Conservation (phyloP, 1,140 invertebrate genomes). For the Eupeodes corollae region DNA sequence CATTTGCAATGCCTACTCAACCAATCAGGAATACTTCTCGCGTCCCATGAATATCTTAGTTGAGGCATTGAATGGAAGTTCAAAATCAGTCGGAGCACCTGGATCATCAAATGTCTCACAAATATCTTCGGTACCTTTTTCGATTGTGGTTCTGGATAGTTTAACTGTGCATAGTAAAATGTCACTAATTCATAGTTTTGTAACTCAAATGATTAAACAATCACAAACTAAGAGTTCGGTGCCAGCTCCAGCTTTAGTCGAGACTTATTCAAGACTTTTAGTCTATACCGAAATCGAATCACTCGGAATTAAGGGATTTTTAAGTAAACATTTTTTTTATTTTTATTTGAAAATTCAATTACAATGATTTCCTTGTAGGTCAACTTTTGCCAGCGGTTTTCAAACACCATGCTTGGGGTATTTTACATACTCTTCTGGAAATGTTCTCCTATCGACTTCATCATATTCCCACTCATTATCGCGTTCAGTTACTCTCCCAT, state of each 20-base stretch:
- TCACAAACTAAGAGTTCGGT: slow-evolving; percentile 65
- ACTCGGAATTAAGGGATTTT: slow-evolving; percentile 91
- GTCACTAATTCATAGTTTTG: slow-evolving; percentile 76
- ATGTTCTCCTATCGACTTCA: slow-evolving; percentile 95
- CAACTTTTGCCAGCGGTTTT: slow-evolving; percentile 82
- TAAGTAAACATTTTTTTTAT: slow-evolving; percentile 53
- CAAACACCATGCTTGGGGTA: slow-evolving; percentile 87
- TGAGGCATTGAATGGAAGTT: slow-evolving; percentile 73
- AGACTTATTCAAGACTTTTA: slow-evolving; percentile 85
- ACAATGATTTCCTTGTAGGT: slow-evolving; percentile 38
- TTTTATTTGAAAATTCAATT: not conserved
- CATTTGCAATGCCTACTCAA: slow-evolving; percentile 89
- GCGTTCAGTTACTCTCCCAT: slow-evolving; percentile 81
- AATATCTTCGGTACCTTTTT: slow-evolving; percentile 53
- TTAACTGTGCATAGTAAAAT: slow-evolving; percentile 94
- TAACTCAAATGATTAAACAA: slow-evolving; percentile 34
- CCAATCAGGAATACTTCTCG: slow-evolving; percentile 72
- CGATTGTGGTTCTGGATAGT: slow-evolving; percentile 89
- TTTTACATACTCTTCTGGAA: slow-evolving; percentile 85
- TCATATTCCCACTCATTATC: slow-evolving; percentile 90
- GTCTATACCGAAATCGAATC: slow-evolving; percentile 97
- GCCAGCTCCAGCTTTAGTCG: slow-evolving; percentile 78
- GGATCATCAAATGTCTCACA: slow-evolving; percentile 44
- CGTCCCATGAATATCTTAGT: slow-evolving; percentile 80
- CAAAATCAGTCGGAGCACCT: slow-evolving; percentile 45